A percentile compares a stretch with the other conserved stretches of the same genome.
phyloP scores from a whole-genome alignment of 2,888 invertebrate species.

The Chrysolina americana region DNA sequence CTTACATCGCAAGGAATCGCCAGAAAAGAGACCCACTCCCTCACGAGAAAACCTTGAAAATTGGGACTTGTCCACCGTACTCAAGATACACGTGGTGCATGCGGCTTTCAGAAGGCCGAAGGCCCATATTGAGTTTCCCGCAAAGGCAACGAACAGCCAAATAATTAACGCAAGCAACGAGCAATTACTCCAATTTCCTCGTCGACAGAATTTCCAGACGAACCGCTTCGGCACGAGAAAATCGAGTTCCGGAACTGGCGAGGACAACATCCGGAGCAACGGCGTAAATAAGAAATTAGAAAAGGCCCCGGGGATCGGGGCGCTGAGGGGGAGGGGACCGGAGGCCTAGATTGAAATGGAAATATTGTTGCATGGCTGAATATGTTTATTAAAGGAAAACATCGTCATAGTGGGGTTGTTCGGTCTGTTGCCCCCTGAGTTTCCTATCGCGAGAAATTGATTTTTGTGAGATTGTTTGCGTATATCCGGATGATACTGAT shows the following conservation, averaged over 20 bases:
- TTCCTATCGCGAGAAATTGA: too few species aligned
- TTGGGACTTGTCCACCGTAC: too few species aligned
- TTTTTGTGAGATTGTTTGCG: too few species aligned
- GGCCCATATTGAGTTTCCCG: too few species aligned
- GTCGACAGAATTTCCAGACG: constrained; percentile 1
- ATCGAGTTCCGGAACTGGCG: constrained; percentile 1
- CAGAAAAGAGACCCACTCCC: too few species aligned
- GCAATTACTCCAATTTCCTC: background rate
- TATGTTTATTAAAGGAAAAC: background rate
- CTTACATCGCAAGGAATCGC: too few species aligned
- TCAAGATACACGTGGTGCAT: too few species aligned
- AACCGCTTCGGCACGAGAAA: constrained; percentile 7
- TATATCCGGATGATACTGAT: too few species aligned
- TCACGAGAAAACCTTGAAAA: too few species aligned
- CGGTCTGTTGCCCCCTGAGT: too few species aligned
- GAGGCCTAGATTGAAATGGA: background rate
- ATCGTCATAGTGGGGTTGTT: background rate
- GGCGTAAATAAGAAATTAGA: constrained; percentile 16
- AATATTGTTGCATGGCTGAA: constrained; percentile 9
- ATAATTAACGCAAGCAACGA: constrained; percentile 7
- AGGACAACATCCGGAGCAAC: background rate
- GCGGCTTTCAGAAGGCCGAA: too few species aligned
- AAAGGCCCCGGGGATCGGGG: background rate
- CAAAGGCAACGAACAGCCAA: background rate
- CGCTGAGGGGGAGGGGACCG: background rate